Conservation (phyloP, 2,888 invertebrate genomes). For the Melanargia galathea region DNA sequence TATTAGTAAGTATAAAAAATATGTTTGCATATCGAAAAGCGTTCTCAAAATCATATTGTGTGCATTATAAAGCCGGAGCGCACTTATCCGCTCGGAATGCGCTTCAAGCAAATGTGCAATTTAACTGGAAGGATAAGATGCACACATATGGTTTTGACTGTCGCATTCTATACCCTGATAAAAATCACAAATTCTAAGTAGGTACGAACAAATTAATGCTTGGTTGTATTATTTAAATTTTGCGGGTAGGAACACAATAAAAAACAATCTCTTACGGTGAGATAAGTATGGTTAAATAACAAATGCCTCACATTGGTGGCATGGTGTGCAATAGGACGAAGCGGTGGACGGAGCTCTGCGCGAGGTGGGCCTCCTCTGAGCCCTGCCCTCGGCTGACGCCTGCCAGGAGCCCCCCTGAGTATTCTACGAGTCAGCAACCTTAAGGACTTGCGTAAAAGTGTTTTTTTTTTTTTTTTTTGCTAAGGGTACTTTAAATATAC, state of each 20-base stretch:
- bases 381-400: slow-evolving; percentile 42
- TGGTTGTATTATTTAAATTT: background rate
- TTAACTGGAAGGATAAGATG: background rate
- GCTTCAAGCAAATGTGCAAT: too few species aligned
- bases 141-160: background rate
- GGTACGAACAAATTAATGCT: background rate
- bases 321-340: slow-evolving; percentile 86
- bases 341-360: slow-evolving; percentile 96
- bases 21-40: background rate
- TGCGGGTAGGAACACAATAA: background rate
- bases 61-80: background rate
- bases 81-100: too few species aligned
- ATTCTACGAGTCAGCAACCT: slow-evolving; percentile 28
- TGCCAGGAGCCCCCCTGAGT: slow-evolving; percentile 24
- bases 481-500: background rate
- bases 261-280: background rate
- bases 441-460: slow-evolving; percentile 28
- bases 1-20: background rate
- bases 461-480: slow-evolving; percentile 20
- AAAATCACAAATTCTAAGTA: background rate
- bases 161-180: background rate
- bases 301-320: slow-evolving; percentile 38
- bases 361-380: slow-evolving; percentile 95
- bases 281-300: slow-evolving; percentile 18
- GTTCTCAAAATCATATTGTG: background rate